Percentiles rank a stretch among this genome's conserved stretches.
phyloP scores from a whole-genome alignment of 2,113 vertebrate species.

The Pteruthius melanotis region DNA sequence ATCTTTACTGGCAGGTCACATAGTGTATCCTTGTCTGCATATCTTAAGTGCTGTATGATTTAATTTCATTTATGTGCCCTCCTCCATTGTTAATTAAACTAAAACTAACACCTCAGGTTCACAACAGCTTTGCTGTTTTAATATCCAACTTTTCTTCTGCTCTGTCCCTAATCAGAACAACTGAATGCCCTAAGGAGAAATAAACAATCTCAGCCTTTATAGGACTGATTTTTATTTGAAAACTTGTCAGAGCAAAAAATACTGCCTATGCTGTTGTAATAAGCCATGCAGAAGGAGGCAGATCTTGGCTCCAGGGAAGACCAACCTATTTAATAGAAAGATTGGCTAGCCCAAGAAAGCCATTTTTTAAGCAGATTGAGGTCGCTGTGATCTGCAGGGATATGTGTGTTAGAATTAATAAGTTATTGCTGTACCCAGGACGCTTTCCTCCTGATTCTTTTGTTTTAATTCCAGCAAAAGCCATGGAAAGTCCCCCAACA shows the following conservation, averaged over 20 bases:
- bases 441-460: conserved; percentile 24
- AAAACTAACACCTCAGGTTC: background rate
- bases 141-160: background rate
- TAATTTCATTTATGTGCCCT: background rate
- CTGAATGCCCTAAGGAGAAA: conserved; percentile 21
- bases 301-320: conserved; percentile 53
- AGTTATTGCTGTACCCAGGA: conserved; percentile 3
- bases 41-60: background rate
- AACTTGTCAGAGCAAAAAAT: conserved; percentile 31
- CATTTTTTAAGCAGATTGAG: conserved; percentile 60
- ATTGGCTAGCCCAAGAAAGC: conserved; percentile 45
- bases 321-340: conserved; percentile 40
- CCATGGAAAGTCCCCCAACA: background rate
- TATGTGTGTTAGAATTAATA: conserved; percentile 40
- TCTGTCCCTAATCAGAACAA: conserved; percentile 3
- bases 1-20: background rate
- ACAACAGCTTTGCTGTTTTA: background rate
- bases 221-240: conserved; percentile 29
- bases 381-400: conserved; percentile 44
- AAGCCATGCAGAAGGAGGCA: conserved; percentile 33
- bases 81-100: conserved; percentile 8
- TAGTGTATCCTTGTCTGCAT: background rate
- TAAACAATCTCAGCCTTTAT: conserved; percentile 13
- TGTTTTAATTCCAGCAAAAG: conserved; percentile 58
- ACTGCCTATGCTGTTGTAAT: conserved; percentile 18